These are phyloP conservation scores for Pelobates fuscus DNA, from an alignment of 2,113 vertebrate genomes.

Conservation along the genomic window DNA sequence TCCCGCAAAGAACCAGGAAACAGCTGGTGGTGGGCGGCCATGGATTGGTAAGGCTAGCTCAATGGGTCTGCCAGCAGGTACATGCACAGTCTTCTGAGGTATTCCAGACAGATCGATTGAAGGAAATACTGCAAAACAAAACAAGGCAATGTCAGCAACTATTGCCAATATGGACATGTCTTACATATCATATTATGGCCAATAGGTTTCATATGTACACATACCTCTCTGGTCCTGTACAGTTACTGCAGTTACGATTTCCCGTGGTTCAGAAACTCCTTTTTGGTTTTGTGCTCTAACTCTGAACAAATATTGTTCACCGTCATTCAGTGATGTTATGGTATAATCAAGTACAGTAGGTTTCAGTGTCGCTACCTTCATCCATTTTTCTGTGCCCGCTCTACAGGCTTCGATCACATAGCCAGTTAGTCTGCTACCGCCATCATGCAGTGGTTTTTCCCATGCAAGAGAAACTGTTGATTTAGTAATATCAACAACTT, in stretches of 20 bases:
- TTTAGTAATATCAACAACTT: slow-evolving; percentile 90
- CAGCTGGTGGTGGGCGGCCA: slow-evolving; percentile 88
- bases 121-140: slow-evolving; percentile 80
- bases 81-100: slow-evolving; percentile 88
- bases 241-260: slow-evolving; percentile 85
- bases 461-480: slow-evolving; percentile 88
- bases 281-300: slow-evolving; percentile 91
- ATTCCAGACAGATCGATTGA: slow-evolving; percentile 85
- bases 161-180: background rate
- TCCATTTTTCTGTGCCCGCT: slow-evolving; percentile 92
- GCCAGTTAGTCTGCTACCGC: slow-evolving; percentile 88
- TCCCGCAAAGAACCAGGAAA: slow-evolving; percentile 87
- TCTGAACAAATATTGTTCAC: slow-evolving; percentile 92
- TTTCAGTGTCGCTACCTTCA: slow-evolving; percentile 92
- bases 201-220: slow-evolving; percentile 29
- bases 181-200: background rate
- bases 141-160: slow-evolving; percentile 40
- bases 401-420: slow-evolving; percentile 93
- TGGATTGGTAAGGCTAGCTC: slow-evolving; percentile 86
- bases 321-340: slow-evolving; percentile 90
- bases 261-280: slow-evolving; percentile 87
- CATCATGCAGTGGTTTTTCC: slow-evolving; percentile 97
- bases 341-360: slow-evolving; percentile 84
- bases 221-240: slow-evolving; percentile 93
- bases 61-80: slow-evolving; percentile 87